Evolutionary conservation across 1,140 invertebrate genomes (phyloP).

Genomic region (Bombus ignitus): DNA sequence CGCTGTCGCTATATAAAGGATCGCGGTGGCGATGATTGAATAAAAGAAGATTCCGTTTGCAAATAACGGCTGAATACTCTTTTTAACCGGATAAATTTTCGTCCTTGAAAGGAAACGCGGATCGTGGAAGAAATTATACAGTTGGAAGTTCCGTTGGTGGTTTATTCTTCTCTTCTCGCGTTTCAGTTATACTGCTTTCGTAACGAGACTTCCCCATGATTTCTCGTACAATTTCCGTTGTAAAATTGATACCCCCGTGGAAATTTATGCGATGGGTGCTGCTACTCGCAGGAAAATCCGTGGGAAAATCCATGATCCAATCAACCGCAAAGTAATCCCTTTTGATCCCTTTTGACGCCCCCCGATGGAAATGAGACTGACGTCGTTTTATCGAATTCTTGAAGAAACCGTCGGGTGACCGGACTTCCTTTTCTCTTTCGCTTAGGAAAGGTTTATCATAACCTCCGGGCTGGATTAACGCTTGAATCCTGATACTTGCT

Average conservation of each 20-base stretch:
- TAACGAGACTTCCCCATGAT: neutral
- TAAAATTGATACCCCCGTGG: neutral
- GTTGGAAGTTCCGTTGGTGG: neutral
- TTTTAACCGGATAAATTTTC: neutral
- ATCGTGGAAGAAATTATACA: neutral
- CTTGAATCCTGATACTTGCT: neutral
- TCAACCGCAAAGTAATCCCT: constrained; percentile 54
- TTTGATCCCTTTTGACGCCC: constrained; percentile 58
- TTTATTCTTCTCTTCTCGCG: neutral
- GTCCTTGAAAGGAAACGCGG: neutral
- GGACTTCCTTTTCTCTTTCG: constrained; percentile 23
- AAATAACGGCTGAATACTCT: neutral
- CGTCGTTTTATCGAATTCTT: constrained; percentile 39
- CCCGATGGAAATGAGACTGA: constrained; percentile 49
- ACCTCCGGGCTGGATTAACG: neutral
- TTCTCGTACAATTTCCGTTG: neutral
- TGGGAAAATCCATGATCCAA: constrained; percentile 22
- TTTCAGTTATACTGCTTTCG: neutral
- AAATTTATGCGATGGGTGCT: constrained; percentile 27
- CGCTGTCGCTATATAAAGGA: neutral
- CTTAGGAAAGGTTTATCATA: neutral
- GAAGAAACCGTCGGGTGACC: neutral
- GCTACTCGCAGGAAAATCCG: neutral
- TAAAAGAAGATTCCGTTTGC: neutral
- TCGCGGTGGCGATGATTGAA: constrained; percentile 9